phyloP scores from a whole-genome alignment of 2,888 invertebrate species.

The Elysia crispata region DNA sequence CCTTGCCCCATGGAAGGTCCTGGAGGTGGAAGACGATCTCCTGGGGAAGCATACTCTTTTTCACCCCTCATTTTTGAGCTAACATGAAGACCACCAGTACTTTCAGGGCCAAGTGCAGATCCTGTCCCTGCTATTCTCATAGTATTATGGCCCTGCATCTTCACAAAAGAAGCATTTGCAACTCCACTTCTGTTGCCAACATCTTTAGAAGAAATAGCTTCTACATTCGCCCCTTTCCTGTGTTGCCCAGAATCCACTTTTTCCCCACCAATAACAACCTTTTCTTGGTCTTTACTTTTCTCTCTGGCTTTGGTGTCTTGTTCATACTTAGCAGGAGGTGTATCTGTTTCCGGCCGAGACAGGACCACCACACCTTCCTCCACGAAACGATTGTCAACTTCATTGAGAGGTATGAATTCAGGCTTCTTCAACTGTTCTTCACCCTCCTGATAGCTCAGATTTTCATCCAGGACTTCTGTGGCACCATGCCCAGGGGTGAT shows the following conservation, averaged over 20 bases:
- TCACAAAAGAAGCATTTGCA: constrained; percentile 13
- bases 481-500: constrained; percentile 66
- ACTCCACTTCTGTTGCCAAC: constrained; percentile 27
- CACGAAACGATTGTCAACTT: constrained; percentile 68
- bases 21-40: constrained; percentile 43
- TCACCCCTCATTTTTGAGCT: constrained; percentile 31
- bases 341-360: constrained; percentile 56
- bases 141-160: constrained; percentile 25
- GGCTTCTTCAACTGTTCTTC: constrained; percentile 65
- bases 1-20: constrained; percentile 46
- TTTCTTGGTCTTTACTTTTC: constrained; percentile 60
- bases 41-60: constrained; percentile 29
- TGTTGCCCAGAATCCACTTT: constrained; percentile 36
- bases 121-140: neutral
- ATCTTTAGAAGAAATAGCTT: constrained; percentile 33
- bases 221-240: constrained; percentile 23
- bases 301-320: constrained; percentile 62
- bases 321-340: constrained; percentile 63
- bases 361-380: constrained; percentile 66
- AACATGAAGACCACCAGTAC: constrained; percentile 12
- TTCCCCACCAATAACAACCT: constrained; percentile 50
- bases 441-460: constrained; percentile 70
- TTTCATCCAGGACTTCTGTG: constrained; percentile 74
- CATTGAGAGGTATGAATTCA: constrained; percentile 61
- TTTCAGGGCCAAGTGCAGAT: constrained; percentile 12